Percentiles rank a stretch among this genome's conserved stretches.
Conservation (phyloP, 92 coral and sea anemone genomes). For the Phenganax marumi region DNA sequence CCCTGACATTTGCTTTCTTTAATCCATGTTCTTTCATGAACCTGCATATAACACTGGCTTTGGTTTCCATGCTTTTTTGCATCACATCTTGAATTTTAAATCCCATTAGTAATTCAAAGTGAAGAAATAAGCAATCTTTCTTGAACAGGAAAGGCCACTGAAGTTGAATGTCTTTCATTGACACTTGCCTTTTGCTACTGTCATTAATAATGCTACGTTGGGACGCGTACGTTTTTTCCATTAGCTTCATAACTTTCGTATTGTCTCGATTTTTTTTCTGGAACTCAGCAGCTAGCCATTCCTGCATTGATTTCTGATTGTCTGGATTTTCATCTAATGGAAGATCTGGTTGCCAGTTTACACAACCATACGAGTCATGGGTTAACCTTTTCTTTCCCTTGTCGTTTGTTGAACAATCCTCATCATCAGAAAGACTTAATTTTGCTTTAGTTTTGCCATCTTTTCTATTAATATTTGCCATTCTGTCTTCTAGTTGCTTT, state of each 20-base stretch:
- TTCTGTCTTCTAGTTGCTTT: neutral
- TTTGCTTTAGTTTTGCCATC: neutral
- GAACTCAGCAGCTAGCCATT: conserved; percentile 8
- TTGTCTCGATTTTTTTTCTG: neutral
- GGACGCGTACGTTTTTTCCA: conserved; percentile 2
- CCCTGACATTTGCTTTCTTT: neutral
- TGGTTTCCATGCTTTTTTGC: conserved; percentile 4
- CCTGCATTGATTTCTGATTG: neutral
- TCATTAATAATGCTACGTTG: neutral
- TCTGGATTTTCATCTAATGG: neutral
- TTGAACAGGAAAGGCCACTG: conserved; percentile 14
- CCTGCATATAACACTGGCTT: neutral
- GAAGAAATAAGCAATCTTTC: conserved; percentile 1
- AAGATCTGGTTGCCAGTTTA: conserved; percentile 28
- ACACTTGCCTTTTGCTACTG: neutral
- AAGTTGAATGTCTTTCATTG: conserved; percentile 27
- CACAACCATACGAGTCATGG: conserved; percentile 27
- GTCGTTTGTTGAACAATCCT: neutral
- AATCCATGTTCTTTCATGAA: conserved; percentile 3
- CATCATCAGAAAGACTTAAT: neutral
- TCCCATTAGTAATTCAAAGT: conserved; percentile 11
- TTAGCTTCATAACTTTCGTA: neutral
- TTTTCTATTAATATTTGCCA: neutral
- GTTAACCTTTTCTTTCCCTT: neutral
- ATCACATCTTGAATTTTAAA: conserved; percentile 1